Conservation (phyloP, 2,888 invertebrate genomes). For the Oligia strigilis region DNA sequence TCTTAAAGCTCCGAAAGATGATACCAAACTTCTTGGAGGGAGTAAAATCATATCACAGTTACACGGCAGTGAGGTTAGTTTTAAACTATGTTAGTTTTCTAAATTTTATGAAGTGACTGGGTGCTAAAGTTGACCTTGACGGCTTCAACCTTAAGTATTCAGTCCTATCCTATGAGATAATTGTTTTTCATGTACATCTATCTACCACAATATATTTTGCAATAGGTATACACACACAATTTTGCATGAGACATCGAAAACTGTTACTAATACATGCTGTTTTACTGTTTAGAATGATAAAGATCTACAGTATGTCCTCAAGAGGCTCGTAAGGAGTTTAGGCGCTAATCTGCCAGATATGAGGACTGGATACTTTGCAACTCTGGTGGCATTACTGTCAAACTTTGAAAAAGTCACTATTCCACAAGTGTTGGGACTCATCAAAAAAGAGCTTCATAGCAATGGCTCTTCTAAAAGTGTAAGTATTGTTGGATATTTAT, state of each 20-base stretch:
- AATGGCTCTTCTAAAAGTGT: conserved; percentile 92
- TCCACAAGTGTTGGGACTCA: conserved; percentile 89
- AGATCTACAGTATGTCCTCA: conserved; percentile 92
- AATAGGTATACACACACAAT: neutral
- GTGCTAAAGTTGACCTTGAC: neutral
- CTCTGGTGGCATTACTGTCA: conserved; percentile 91
- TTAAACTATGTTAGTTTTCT: conserved; percentile 12
- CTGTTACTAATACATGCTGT: neutral
- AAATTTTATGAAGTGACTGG: neutral
- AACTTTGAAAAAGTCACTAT: conserved; percentile 87
- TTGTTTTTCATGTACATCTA: neutral
- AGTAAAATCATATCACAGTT: conserved; percentile 84
- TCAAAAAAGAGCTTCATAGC: conserved; percentile 92
- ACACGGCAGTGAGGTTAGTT: conserved; percentile 82
- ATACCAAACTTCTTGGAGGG: conserved; percentile 83
- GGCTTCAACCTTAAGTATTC: neutral
- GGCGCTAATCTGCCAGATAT: conserved; percentile 92
- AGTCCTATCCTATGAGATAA: neutral
- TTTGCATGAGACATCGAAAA: neutral
- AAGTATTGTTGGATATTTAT: conserved; percentile 77
- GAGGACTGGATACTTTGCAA: conserved; percentile 93
- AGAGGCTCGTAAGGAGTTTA: conserved; percentile 93
- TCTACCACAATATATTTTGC: neutral
- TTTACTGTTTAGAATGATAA: conserved; percentile 86
- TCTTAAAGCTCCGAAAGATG: conserved; percentile 81